Evolutionary conservation across 2,888 invertebrate species (phyloP).

Genomic region (Agrochola lychnidis): DNA sequence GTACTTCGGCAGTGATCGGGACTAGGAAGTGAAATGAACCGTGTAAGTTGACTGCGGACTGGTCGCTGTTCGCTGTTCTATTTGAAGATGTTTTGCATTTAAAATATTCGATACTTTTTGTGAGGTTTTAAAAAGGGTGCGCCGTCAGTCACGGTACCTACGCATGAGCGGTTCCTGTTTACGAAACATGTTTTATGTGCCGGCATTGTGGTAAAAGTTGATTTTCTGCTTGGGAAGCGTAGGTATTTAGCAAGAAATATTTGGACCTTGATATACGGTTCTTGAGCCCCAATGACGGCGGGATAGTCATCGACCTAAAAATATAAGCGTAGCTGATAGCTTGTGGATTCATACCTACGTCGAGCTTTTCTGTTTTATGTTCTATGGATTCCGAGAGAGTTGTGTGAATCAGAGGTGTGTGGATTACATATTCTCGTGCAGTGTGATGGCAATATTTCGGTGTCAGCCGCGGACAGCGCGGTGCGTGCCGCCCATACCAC

Average conservation of each 20-base stretch:
- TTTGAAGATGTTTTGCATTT: constrained; percentile 62
- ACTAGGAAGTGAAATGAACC: constrained; percentile 48
- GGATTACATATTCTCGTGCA: constrained; percentile 60
- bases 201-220: constrained; percentile 88
- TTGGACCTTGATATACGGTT: constrained; percentile 74
- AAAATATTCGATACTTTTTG: constrained; percentile 59
- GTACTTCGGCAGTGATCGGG: constrained; percentile 23
- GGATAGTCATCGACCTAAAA: constrained; percentile 26
- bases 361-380: constrained; percentile 1
- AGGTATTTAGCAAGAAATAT: constrained; percentile 73
- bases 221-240: constrained; percentile 84
- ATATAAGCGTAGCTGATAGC: background rate
- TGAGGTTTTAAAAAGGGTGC: constrained; percentile 65
- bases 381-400: constrained; percentile 30
- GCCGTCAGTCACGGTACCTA: constrained; percentile 60
- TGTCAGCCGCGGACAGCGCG: constrained; percentile 69
- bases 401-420: constrained; percentile 50
- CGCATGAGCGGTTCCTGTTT: constrained; percentile 83
- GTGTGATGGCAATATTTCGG: constrained; percentile 71
- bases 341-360: background rate
- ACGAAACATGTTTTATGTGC: constrained; percentile 84
- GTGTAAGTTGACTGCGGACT: constrained; percentile 18
- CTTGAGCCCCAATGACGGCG: constrained; percentile 35
- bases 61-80: constrained; percentile 27
- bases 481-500: constrained; percentile 70